These are phyloP conservation scores for Melanotaenia duboulayi DNA, from an alignment of 2,113 vertebrate species.

Conservation along the genomic window DNA sequence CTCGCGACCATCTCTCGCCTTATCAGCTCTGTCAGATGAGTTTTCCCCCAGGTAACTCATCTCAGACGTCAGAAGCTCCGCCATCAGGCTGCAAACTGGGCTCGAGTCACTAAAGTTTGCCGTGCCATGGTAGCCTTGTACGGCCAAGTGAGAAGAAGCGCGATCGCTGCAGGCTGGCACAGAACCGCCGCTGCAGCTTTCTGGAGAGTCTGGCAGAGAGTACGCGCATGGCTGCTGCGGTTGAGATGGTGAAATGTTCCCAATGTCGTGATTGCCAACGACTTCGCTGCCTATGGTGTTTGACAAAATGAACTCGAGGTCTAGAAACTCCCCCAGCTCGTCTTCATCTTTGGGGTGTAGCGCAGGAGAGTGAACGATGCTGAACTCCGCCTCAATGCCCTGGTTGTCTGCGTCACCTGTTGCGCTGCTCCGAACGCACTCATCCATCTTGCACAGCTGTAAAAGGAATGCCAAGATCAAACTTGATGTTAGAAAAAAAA, in stretches of 20 bases:
- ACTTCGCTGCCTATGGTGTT: constrained; percentile 81
- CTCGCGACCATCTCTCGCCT: constrained; percentile 75
- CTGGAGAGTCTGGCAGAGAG: constrained; percentile 89
- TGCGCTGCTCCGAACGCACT: constrained; percentile 35
- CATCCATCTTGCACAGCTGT: constrained; percentile 74
- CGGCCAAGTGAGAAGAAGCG: constrained; percentile 71
- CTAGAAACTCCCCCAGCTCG: constrained; percentile 88
- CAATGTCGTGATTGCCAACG: constrained; percentile 12
- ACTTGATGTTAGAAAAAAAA: neutral
- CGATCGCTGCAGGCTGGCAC: constrained; percentile 83
- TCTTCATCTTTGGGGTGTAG: constrained; percentile 84
- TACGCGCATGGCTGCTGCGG: constrained; percentile 78
- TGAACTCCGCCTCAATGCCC: constrained; percentile 80
- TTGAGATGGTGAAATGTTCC: constrained; percentile 33
- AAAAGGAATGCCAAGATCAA: neutral
- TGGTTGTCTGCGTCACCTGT: constrained; percentile 61
- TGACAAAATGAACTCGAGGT: constrained; percentile 92
- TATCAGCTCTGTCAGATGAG: constrained; percentile 59
- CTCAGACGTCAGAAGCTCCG: constrained; percentile 88
- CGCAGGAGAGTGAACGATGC: constrained; percentile 77
- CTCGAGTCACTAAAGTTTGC: constrained; percentile 66
- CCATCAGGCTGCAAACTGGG: constrained; percentile 87
- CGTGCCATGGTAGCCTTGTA: constrained; percentile 45
- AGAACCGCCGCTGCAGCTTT: constrained; percentile 84
- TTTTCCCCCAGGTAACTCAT: constrained; percentile 73